Base-by-base conservation (phyloP, 2,888 invertebrate species). In the Eristalinus sepulchralis region DNA sequence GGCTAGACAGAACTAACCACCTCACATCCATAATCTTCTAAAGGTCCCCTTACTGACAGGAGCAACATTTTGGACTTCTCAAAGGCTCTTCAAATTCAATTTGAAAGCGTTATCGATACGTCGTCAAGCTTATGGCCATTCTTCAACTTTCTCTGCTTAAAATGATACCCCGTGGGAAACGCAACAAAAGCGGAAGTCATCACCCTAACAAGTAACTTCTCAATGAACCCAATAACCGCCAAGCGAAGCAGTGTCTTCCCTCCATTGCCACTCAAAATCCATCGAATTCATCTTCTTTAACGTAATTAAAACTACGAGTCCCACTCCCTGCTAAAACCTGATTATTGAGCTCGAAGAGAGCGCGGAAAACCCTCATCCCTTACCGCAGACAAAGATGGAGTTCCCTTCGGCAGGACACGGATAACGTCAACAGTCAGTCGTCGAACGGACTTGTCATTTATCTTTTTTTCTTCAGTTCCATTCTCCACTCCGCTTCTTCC, bases 401-500 rank as follows among this genome's bases (percentile, higher is more conserved):
- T 31, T 57, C 57, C 27, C 24, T 62, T 33, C 31, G 31, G 55
- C n/a, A 63, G 57, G 22, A 10, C 24, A 17, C 47, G 47, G 39
- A 64, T 53, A 36, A 60, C 33, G 70, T 70, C 79, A 73, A 78
- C 67, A 59, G 53, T 66, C 83, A 72, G 67, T 66, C 68, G 47
- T 47, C 47, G 57, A 79, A 75, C 57, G 76, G 79, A 80, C 75
- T 84, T 67, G 72, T 72, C 60, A 77, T 81, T 81, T 67, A 80
- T 80, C 68, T 59, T 34, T 72, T 47, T 63, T 31, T 22, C 17
- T 71, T 55, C n/a, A 39, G n/a, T 22, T 9, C 5, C 17, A 34
- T 27, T 60, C 57, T 36, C 39, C 47, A 10, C 31, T 5, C 17
- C 27, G 47, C 47, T 5, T 73, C 47, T 57, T 24, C 34, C n/a